phyloP scores from a whole-genome alignment of 2,113 vertebrate species.

The Cochlearius cochlearius region DNA sequence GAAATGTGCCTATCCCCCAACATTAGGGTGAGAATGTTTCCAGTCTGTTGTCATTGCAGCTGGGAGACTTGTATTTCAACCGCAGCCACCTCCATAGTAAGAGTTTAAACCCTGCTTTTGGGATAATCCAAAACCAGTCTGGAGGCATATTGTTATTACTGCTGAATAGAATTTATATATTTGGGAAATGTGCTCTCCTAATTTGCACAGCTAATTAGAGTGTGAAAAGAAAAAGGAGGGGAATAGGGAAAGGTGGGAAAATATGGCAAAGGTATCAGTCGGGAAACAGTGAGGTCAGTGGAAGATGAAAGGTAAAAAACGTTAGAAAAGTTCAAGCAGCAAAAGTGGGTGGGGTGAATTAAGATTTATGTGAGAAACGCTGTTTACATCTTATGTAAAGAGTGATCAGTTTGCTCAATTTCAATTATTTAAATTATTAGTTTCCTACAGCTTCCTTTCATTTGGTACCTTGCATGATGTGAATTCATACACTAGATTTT shows the following conservation, averaged over 20 bases:
- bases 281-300: not conserved
- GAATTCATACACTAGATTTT: not conserved
- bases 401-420: not conserved
- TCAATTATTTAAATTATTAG: not conserved
- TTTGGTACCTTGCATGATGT: not conserved
- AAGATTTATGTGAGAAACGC: not conserved
- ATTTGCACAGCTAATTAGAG: not conserved
- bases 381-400: not conserved
- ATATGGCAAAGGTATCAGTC: not conserved
- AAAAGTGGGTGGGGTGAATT: not conserved
- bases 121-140: not conserved
- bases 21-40: not conserved
- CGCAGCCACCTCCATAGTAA: not conserved
- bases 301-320: not conserved
- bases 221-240: not conserved
- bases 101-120: not conserved
- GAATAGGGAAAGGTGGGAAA: not conserved
- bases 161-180: not conserved
- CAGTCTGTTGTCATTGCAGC: not conserved
- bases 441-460: not conserved
- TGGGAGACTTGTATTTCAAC: not conserved
- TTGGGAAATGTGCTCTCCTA: not conserved
- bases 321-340: not conserved
- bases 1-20: not conserved
- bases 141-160: not conserved